Evolutionary conservation across 2,797 vertebrate species (phyloP), one percentile per base, ranked within the genome.

Genomic region (Varecia variegata): DNA sequence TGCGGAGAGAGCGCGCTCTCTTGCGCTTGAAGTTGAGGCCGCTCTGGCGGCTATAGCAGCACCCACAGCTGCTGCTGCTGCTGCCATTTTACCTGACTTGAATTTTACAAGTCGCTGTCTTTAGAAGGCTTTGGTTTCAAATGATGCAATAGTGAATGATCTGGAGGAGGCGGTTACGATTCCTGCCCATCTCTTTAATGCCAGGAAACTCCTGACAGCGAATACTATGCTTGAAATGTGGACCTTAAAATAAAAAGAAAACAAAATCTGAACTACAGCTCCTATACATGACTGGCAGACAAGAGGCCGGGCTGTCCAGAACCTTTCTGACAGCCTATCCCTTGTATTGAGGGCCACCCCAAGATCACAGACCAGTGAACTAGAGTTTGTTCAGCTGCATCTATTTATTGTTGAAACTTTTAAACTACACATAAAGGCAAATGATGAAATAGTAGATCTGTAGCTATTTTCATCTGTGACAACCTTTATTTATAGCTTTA

Each of bases 41-140:
- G 8, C 30, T 79, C 54, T 20, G 20, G 54, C 52, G 40, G 21
- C 60, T 10, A 20, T 32, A n/a, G 56, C 54, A 18, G 38, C 35
- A 2, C 25, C 67, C 60, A 6, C 54, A 38, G 14, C 70, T 11
- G 81, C 65, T 32, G 90, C 47, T 13, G 91, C 47, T 11, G 79
- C 96, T 97, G 95, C 97, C 96, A 96, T 97, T 95, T 97, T 96
- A 95, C 94, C 96, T 94, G 95, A 35, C 67, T 90, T 62, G 80
- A 40, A 79, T 92, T 93, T 87, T 81, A n/a, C 83, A n/a, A 88
- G 83, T 95, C 52, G 60, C 85, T 47, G 90, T 83, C 38, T 30
- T 27, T 90, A 81, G 65, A 68, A 92, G 92, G 60, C 85, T 93
- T 89, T 62, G 82, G 68, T 96, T 97, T 80, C 90, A 79, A 92